Conservation (phyloP, 2,113 vertebrate species). For the Seriola quinqueradiata region DNA sequence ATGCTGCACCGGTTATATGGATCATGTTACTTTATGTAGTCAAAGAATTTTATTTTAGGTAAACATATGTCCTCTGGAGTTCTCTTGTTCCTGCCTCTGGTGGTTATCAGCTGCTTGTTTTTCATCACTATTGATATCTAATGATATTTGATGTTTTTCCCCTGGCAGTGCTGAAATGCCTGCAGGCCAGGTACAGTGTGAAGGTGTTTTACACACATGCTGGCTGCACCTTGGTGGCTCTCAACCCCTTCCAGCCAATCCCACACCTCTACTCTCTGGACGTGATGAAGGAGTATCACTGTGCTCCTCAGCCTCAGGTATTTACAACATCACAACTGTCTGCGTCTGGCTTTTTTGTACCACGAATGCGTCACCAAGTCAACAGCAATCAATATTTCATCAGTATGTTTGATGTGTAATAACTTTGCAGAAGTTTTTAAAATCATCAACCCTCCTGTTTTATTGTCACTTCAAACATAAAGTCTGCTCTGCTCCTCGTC, state of each 20-base stretch:
- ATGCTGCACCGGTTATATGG: neutral
- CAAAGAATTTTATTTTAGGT: neutral
- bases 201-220: slow-evolving; percentile 94
- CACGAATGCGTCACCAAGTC: neutral
- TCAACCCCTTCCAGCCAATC: slow-evolving; percentile 94
- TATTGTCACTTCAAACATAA: neutral
- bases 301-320: slow-evolving; percentile 91
- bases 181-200: slow-evolving; percentile 91
- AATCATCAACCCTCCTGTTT: neutral
- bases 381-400: neutral
- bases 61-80: neutral
- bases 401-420: neutral
- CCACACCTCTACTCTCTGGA: slow-evolving; percentile 90
- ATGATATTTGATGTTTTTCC: slow-evolving; percentile 43
- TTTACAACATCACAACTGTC: slow-evolving; percentile 5
- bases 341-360: neutral
- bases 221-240: slow-evolving; percentile 95
- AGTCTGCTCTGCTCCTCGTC: neutral
- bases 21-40: neutral
- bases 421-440: neutral
- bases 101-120: neutral
- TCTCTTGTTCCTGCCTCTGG: neutral
- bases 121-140: neutral
- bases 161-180: slow-evolving; percentile 91
- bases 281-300: slow-evolving; percentile 93